Percentiles rank a stretch among this genome's conserved stretches.
Evolutionary conservation across 2,888 invertebrate species (phyloP).

Genomic region (Eubasilissa splendida): DNA sequence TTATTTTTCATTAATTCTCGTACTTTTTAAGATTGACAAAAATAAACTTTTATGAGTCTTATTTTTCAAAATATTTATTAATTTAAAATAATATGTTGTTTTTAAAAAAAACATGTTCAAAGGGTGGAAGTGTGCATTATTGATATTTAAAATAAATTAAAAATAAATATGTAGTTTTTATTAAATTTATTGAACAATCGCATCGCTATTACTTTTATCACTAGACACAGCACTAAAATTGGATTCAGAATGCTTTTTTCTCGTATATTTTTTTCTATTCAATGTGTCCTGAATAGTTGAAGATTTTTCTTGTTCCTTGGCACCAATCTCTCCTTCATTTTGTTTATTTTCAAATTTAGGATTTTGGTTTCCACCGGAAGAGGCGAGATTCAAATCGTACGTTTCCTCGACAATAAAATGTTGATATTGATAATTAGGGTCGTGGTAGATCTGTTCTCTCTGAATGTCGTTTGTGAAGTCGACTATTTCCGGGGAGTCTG

Average conservation of each 20-base stretch:
- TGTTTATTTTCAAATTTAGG: slow-evolving; percentile 40
- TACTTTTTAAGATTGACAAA: no score
- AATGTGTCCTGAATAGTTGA: background rate
- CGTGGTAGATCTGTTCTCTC: slow-evolving; percentile 38
- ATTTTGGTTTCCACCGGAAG: slow-evolving; percentile 54
- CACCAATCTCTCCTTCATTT: slow-evolving; percentile 33
- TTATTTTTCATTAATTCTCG: no score
- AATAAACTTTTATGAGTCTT: no score
- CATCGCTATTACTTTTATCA: no score
- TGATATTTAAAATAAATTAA: no score
- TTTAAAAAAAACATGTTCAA: no score
- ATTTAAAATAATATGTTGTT: no score
- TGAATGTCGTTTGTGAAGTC: slow-evolving; percentile 51
- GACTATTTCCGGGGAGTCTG: slow-evolving; percentile 58
- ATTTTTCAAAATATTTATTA: no score
- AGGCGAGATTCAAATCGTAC: slow-evolving; percentile 54
- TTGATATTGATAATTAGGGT: slow-evolving; percentile 35
- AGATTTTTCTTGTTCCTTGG: background rate
- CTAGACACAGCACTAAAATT: no score
- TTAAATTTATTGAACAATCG: no score
- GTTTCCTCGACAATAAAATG: slow-evolving; percentile 47
- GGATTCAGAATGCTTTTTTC: background rate
- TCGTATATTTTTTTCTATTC: background rate
- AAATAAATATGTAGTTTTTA: no score
- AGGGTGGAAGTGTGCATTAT: no score